Percentiles rank a stretch among this genome's conserved stretches.
Evolutionary conservation across 2,113 vertebrate species (phyloP).

Genomic region (Hipposideros armiger): DNA sequence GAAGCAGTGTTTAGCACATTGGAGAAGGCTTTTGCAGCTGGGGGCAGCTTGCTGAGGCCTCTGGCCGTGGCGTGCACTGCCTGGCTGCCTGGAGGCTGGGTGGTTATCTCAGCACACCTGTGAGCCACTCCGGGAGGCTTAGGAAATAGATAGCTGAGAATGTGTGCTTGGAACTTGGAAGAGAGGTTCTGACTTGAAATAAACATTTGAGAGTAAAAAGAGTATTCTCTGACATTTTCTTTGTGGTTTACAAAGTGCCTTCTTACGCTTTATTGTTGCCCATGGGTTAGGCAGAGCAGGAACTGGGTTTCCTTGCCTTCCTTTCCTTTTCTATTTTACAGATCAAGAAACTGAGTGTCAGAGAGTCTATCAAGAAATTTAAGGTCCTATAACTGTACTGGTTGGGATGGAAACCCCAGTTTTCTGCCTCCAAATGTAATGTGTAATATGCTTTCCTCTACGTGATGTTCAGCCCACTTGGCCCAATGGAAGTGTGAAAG

Average conservation of each 20-base stretch:
- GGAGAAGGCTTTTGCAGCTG: neutral
- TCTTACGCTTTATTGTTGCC: neutral
- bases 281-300: neutral
- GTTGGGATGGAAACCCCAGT: neutral
- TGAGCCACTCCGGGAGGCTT: neutral
- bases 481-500: neutral
- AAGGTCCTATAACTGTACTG: neutral
- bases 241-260: neutral
- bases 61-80: neutral
- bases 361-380: neutral
- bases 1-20: neutral
- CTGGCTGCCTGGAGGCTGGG: neutral
- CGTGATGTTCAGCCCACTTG: too few species aligned
- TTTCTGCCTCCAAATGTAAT: neutral
- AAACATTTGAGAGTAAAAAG: neutral
- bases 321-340: neutral
- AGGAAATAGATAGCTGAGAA: neutral
- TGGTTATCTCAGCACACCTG: neutral
- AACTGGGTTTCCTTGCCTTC: neutral
- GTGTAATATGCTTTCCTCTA: neutral
- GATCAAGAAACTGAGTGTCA: neutral
- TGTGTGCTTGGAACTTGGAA: neutral
- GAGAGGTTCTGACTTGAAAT: neutral
- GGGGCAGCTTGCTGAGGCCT: neutral
- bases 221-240: neutral